Evolutionary conservation across 2,888 invertebrate genomes (phyloP).

Genomic region (Caradrina kadenii): DNA sequence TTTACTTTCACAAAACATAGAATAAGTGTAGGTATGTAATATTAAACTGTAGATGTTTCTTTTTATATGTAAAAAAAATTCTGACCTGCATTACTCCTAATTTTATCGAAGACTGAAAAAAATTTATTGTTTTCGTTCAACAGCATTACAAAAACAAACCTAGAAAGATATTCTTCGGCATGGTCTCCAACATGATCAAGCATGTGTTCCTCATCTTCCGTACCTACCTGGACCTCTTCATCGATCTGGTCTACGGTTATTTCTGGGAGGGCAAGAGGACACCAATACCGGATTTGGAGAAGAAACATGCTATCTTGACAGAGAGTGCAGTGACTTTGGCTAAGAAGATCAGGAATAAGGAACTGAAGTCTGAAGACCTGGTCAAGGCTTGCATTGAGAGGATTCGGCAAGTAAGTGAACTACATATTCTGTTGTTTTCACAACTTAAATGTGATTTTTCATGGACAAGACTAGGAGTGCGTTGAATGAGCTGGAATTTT

Average conservation of each 20-base stretch:
- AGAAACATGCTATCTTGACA: conserved; percentile 75
- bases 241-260: conserved; percentile 79
- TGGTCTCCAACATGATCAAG: conserved; percentile 77
- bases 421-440: too few relatives aligned
- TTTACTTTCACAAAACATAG: background rate
- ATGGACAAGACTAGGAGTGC: too few relatives aligned
- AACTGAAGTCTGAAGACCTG: conserved; percentile 92
- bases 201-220: conserved; percentile 78
- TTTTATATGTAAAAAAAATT: too few relatives aligned
- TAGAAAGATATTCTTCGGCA: conserved; percentile 78
- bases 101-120: too few relatives aligned
- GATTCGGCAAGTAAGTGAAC: conserved; percentile 91
- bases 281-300: conserved; percentile 79
- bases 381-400: conserved; percentile 94
- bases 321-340: conserved; percentile 93
- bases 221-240: conserved; percentile 76
- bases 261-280: conserved; percentile 78
- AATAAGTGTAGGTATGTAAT: too few relatives aligned
- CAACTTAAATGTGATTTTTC: background rate
- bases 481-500: too few relatives aligned
- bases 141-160: conserved; percentile 79
- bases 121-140: background rate
- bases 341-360: conserved; percentile 91
- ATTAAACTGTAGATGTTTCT: too few relatives aligned
- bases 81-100: too few relatives aligned